Base-by-base conservation (phyloP, 2,888 invertebrate species). In the Bellardia pandia region DNA sequence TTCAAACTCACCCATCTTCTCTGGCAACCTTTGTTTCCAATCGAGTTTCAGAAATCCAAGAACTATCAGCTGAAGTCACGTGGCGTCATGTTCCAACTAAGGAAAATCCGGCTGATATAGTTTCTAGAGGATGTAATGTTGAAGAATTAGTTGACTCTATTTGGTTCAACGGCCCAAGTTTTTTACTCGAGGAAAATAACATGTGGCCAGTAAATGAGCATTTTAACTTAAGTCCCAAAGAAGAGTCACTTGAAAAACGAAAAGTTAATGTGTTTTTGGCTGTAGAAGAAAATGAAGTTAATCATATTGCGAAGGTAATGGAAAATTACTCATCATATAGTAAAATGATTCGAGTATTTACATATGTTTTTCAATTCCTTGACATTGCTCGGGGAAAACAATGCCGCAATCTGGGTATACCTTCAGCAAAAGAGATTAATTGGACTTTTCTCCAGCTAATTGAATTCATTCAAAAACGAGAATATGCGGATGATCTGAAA, bases 51-150 rank as follows among this genome's bases (percentile, higher is more conserved):
- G 64, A 76, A 37, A 37, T 75, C 8, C 75, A 64, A 51, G 66
- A 76, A 53, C n/a, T 51, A 16, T 53, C 33, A 30, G 37, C 6
- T 7, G 40, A 66, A 37, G 66, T 53, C 14, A 7, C n/a, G 8
- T 77, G 64, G 78, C 60, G 78, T 9, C 78, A 69, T 30, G 68
- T 77, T 16, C 58, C 77, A 14, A 56, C 66, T 68, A 77, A 42
- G 45, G 14, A 68, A 33, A 77, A 77, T 68, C 45, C 77, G 23
- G 77, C 77, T 33, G 77, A 78, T 23, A 69, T 78, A 14, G 69
- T 78, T 11, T 78, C 69, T 7, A 69, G 69, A 48, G 78, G n/a
- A n/a, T n/a, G n/a, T n/a, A n/a, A n/a, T n/a, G n/a, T n/a, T n/a
- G n/a, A n/a, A n/a, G n/a, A n/a, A n/a, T n/a, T n/a, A n/a, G n/a